phyloP scores from a whole-genome alignment of 37 sponge, comb jelly and placozoan species.

The Ianthella basta region DNA sequence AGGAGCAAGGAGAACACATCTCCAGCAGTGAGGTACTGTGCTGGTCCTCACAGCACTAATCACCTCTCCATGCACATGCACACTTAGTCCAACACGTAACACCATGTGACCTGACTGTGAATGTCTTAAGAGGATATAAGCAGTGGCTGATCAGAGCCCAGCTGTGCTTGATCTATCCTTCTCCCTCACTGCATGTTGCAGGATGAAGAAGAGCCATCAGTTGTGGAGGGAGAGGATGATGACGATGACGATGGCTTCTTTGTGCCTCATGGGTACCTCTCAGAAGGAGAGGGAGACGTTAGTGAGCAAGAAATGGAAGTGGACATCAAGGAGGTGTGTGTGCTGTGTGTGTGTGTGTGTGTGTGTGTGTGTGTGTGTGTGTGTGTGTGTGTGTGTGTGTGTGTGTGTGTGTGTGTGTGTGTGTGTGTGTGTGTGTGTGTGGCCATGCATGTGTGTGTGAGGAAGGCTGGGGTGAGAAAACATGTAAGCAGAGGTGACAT shows the following conservation, averaged over 20 bases:
- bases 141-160: too few relatives aligned
- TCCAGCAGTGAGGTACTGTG: conserved; percentile 74
- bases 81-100: too few relatives aligned
- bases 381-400: too few relatives aligned
- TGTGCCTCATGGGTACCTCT: conserved; percentile 99
- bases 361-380: too few relatives aligned
- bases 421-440: too few relatives aligned
- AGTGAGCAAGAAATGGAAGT: conserved; percentile 61
- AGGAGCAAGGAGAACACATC: conserved; percentile 87
- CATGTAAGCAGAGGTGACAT: too few relatives aligned
- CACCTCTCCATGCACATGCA: neutral
- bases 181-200: neutral
- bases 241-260: conserved; percentile 97
- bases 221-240: conserved; percentile 67
- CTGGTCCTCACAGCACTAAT: neutral
- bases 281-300: conserved; percentile 90
- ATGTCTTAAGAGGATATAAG: too few relatives aligned
- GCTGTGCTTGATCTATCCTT: too few relatives aligned
- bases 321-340: neutral
- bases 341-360: neutral
- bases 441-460: too few relatives aligned
- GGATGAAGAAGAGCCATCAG: conserved; percentile 76
- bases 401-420: too few relatives aligned
- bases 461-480: too few relatives aligned
- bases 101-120: too few relatives aligned